These are phyloP conservation scores for Drosophila ercepeae DNA, from an alignment of 1,140 invertebrate species.

Conservation along the genomic window DNA sequence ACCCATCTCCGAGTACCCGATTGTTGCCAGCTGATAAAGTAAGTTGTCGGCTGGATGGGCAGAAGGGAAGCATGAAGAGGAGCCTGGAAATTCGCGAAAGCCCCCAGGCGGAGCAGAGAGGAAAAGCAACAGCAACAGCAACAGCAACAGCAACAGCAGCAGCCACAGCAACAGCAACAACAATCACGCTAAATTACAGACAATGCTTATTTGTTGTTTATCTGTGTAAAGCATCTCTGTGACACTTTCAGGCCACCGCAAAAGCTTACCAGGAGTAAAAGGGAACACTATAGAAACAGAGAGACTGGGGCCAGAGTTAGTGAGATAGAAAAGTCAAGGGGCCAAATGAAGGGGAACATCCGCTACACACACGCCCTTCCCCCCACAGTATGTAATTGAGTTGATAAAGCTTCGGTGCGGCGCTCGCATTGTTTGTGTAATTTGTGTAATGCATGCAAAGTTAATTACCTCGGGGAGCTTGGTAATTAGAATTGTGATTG, in stretches of 20 bases:
- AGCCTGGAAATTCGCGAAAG: conserved; percentile 7
- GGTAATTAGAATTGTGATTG: conserved; percentile 81
- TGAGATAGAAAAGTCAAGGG: neutral
- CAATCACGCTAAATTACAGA: conserved; percentile 75
- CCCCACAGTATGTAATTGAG: conserved; percentile 60
- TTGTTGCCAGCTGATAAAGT: conserved; percentile 64
- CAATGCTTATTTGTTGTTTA: conserved; percentile 82
- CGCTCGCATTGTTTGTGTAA: conserved; percentile 62
- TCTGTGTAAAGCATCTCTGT: conserved; percentile 70
- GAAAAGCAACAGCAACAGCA: neutral
- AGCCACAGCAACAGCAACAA: conserved; percentile 14
- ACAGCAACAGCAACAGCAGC: conserved; percentile 35
- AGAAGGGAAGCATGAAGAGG: neutral
- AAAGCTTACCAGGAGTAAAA: conserved; percentile 9
- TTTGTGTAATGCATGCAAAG: conserved; percentile 79
- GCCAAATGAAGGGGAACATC: conserved; percentile 9
- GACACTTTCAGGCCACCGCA: conserved; percentile 28
- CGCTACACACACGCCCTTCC: neutral
- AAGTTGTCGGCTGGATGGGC: conserved; percentile 3
- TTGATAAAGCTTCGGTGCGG: conserved; percentile 67
- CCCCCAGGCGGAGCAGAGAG: conserved; percentile 21
- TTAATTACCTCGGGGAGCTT: conserved; percentile 78
- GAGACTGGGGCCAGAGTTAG: neutral
- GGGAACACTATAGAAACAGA: neutral
- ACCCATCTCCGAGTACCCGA: conserved; percentile 32